Evolutionary conservation across 2,113 vertebrate species (phyloP).

Genomic region (Phasianus colchicus): DNA sequence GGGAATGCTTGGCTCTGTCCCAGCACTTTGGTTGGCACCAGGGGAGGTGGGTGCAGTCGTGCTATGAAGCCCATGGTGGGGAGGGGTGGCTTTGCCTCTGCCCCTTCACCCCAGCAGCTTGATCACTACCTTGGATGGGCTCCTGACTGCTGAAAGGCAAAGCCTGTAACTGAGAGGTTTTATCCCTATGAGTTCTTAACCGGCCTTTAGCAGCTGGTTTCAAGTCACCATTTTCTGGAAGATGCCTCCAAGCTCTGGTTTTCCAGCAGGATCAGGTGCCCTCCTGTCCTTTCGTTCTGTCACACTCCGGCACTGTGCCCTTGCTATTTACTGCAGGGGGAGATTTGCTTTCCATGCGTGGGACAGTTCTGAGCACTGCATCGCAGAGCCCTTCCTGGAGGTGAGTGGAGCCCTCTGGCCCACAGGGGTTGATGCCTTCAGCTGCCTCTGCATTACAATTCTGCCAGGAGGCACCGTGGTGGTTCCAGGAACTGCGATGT

Average conservation of each 20-base stretch:
- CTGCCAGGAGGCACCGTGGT: conserved; percentile 8
- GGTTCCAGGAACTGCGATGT: conserved; percentile 42
- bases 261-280: conserved; percentile 50
- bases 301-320: conserved; percentile 31
- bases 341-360: neutral
- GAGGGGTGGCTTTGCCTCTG: neutral
- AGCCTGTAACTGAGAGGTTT: conserved; percentile 45
- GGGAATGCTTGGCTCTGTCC: neutral
- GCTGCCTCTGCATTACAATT: conserved; percentile 22
- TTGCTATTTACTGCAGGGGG: conserved; percentile 46
- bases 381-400: neutral
- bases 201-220: conserved; percentile 32
- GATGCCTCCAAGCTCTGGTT: neutral
- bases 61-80: neutral
- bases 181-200: neutral
- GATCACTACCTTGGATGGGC: neutral
- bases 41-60: too few species aligned
- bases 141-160: conserved; percentile 20
- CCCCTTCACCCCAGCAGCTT: rapidly evolving
- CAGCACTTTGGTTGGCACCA: neutral
- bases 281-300: neutral
- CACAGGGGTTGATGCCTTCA: neutral
- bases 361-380: neutral
- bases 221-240: conserved; percentile 47
- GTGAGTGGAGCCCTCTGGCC: neutral